phyloP scores from a whole-genome alignment of 2,888 invertebrate genomes.

The Venustoraphidia nigricollis region DNA sequence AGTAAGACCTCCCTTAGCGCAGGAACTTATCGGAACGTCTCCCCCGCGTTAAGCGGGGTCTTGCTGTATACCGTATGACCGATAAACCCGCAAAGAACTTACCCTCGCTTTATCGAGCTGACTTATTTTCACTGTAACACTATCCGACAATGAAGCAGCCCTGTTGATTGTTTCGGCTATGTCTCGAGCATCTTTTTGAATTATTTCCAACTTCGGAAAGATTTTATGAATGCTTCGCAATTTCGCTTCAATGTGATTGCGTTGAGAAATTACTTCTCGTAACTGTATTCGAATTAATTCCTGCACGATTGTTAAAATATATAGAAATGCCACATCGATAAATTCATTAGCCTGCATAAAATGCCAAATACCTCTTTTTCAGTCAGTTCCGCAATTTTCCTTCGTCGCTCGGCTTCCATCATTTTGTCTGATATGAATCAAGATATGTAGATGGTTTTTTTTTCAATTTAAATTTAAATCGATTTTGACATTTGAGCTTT shows the following conservation, averaged over 20 bases:
- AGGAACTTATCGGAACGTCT: no score
- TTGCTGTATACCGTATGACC: no score
- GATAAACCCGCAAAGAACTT: conserved; percentile 18
- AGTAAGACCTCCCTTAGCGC: no score
- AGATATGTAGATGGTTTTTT: no score
- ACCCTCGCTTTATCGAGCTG: conserved; percentile 85
- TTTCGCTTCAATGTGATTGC: conserved; percentile 63
- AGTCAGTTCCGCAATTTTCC: not conserved
- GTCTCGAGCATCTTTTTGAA: conserved; percentile 63
- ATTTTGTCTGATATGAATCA: not conserved
- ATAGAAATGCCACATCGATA: not conserved
- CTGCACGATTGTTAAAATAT: conserved; percentile 28
- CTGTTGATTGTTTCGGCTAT: conserved; percentile 72
- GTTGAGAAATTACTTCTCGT: conserved; percentile 52
- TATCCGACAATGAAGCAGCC: conserved; percentile 79
- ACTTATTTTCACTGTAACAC: conserved; percentile 90
- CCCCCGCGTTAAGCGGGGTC: no score
- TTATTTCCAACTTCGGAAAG: conserved; percentile 60
- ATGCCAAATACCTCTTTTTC: conserved; percentile 3
- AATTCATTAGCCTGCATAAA: not conserved
- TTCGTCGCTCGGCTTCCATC: not conserved
- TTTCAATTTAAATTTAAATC: no score
- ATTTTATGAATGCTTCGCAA: conserved; percentile 67
- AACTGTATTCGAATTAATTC: conserved; percentile 52
- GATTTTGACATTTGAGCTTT: no score